These are phyloP conservation scores for Sinocyclocheilus anshuiensis DNA, from an alignment of 2,113 vertebrate genomes.

Conservation along the genomic window DNA sequence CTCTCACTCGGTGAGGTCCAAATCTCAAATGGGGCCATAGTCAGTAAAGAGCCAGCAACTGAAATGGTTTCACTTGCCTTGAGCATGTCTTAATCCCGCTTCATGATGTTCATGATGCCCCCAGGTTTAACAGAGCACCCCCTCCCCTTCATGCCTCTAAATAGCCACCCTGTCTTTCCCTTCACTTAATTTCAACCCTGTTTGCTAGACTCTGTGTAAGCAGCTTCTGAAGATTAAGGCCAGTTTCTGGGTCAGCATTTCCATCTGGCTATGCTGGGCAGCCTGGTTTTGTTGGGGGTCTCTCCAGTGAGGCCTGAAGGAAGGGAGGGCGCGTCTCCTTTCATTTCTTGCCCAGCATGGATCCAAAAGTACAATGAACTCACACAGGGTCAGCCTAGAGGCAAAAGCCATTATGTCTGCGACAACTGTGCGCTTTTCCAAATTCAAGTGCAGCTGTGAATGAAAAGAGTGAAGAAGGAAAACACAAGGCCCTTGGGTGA, in stretches of 20 bases:
- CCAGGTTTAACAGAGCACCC: slow-evolving; percentile 60
- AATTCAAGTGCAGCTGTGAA: slow-evolving; percentile 32
- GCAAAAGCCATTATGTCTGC: slow-evolving; percentile 21
- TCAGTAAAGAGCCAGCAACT: slow-evolving; percentile 58
- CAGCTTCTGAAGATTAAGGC: slow-evolving; percentile 14
- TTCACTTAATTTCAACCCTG: slow-evolving; percentile 4
- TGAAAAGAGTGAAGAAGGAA: neutral
- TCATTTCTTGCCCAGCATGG: slow-evolving; percentile 32
- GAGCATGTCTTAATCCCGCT: slow-evolving; percentile 64
- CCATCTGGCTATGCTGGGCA: slow-evolving; percentile 12
- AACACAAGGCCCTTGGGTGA: slow-evolving; percentile 5
- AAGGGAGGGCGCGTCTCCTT: neutral
- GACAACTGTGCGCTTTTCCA: neutral
- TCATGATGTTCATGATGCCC: slow-evolving; percentile 40
- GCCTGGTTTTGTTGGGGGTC: neutral
- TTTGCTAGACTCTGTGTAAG: slow-evolving; percentile 33
- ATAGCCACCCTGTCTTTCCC: neutral
- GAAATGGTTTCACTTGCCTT: slow-evolving; percentile 65
- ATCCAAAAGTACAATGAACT: slow-evolving; percentile 31
- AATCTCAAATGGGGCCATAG: slow-evolving; percentile 24
- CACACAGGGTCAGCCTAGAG: slow-evolving; percentile 6
- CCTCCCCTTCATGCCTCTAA: slow-evolving; percentile 36
- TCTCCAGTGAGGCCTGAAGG: neutral
- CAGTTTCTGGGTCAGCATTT: slow-evolving; percentile 50
- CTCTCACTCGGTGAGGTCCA: slow-evolving; percentile 15